Conservation (phyloP, 2,113 vertebrate genomes). For the Psammodynastes pulverulentus region DNA sequence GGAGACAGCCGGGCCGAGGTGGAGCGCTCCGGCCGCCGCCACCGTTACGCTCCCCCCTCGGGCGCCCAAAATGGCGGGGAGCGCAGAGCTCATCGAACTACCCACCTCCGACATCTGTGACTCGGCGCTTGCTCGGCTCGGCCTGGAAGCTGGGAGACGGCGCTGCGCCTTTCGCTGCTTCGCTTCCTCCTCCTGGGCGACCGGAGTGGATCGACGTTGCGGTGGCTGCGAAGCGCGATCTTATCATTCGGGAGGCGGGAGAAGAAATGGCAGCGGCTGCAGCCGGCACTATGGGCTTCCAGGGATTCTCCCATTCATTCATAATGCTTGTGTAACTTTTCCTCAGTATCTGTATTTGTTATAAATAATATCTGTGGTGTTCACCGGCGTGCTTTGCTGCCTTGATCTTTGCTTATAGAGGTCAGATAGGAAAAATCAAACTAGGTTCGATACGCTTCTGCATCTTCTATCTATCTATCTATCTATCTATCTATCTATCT, state of each 20-base stretch:
- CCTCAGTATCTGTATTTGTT: not conserved
- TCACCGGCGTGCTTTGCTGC: not conserved
- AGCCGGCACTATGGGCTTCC: not conserved
- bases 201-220: not conserved
- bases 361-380: not conserved
- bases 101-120: not conserved
- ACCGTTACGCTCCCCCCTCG: not conserved
- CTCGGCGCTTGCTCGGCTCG: not conserved
- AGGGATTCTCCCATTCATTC: not conserved
- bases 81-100: not conserved
- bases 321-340: not conserved
- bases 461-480: not conserved
- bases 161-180: not conserved
- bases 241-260: not conserved
- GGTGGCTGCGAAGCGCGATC: not conserved
- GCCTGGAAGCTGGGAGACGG: not conserved
- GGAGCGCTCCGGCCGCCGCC: not conserved
- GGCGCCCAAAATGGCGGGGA: not conserved
- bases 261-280: not conserved
- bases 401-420: not conserved
- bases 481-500: too few species aligned
- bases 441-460: not conserved
- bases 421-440: not conserved
- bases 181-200: not conserved
- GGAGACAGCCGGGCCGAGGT: fast-evolving